A percentile compares a stretch with the other conserved stretches of the same genome.
These are phyloP conservation scores for Aphaenogaster rudis DNA, from an alignment of 1,140 invertebrate genomes.

Conservation along the genomic window DNA sequence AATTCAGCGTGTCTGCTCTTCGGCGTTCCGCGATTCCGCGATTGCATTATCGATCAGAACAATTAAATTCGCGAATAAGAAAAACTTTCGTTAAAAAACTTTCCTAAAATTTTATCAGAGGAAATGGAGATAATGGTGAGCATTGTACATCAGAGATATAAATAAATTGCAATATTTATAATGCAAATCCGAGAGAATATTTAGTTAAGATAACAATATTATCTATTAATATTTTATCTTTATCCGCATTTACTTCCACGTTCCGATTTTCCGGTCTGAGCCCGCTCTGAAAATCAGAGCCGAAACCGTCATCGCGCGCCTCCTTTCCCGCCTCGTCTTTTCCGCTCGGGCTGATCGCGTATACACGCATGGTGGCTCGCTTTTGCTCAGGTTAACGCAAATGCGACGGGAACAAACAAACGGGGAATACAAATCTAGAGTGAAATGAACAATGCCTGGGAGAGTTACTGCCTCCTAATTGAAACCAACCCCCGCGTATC, in stretches of 20 bases:
- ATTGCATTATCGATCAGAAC: constrained; percentile 61
- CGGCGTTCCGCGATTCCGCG: constrained; percentile 21
- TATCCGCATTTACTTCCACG: constrained; percentile 11
- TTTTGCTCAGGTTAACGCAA: constrained; percentile 81
- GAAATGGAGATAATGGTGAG: neutral
- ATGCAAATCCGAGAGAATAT: neutral
- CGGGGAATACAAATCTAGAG: constrained; percentile 86
- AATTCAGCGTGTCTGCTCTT: constrained; percentile 36
- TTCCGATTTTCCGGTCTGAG: constrained; percentile 41
- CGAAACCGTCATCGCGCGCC: constrained; percentile 61
- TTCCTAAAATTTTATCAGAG: neutral
- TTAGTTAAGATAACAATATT: neutral
- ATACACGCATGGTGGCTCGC: constrained; percentile 73
- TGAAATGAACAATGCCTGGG: constrained; percentile 86
- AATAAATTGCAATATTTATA: neutral
- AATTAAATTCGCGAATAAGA: neutral
- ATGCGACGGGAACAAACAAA: constrained; percentile 83
- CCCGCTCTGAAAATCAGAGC: constrained; percentile 43
- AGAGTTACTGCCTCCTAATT: constrained; percentile 86
- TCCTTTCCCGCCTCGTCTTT: constrained; percentile 68
- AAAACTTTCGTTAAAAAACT: neutral
- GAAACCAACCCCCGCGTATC: constrained; percentile 81
- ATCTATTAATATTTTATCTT: neutral
- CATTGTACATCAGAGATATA: no score
- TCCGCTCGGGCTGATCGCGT: constrained; percentile 73